Conservation (phyloP, 2,888 invertebrate genomes). For the Escarpia spicata region DNA sequence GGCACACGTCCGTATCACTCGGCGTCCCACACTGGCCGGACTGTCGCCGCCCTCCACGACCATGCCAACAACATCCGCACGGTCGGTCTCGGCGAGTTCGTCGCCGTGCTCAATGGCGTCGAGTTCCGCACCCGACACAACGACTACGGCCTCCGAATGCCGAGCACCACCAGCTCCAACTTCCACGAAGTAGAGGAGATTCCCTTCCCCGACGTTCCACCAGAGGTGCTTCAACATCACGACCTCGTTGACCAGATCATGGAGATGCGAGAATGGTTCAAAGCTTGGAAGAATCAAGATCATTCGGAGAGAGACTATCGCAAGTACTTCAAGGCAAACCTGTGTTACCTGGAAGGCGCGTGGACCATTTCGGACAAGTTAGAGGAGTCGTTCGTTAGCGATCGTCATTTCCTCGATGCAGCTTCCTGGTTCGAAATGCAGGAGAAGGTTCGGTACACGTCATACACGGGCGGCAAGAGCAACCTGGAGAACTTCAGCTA, state of each 20-base stretch:
- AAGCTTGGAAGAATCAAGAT: conserved; percentile 52
- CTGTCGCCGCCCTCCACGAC: conserved; percentile 49
- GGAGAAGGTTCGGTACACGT: conserved; percentile 51
- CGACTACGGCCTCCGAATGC: conserved; percentile 37
- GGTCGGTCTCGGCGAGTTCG: conserved; percentile 43
- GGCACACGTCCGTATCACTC: conserved; percentile 46
- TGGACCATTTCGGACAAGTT: conserved; percentile 49
- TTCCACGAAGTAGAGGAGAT: conserved; percentile 25
- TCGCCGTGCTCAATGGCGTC: conserved; percentile 53
- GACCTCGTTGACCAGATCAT: conserved; percentile 42
- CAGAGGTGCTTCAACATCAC: conserved; percentile 42
- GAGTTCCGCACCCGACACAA: conserved; percentile 49
- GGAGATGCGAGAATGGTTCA: conserved; percentile 55
- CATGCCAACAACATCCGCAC: conserved; percentile 54
- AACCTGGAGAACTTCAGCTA: conserved; percentile 51
- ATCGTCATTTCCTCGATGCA: conserved; percentile 53
- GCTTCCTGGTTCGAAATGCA: conserved; percentile 50
- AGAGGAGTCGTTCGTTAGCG: conserved; percentile 55
- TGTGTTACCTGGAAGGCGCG: conserved; percentile 55
- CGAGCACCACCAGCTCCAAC: not conserved
- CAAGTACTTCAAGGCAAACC: conserved; percentile 53
- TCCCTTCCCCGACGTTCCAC: conserved; percentile 44
- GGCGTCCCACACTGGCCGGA: conserved; percentile 36
- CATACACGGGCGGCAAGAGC: conserved; percentile 50
- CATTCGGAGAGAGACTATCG: conserved; percentile 46